Percentiles rank a stretch among this genome's conserved stretches.
phyloP scores from a whole-genome alignment of 35 echinoderm and acorn worm species.

The Chiridota heheva region DNA sequence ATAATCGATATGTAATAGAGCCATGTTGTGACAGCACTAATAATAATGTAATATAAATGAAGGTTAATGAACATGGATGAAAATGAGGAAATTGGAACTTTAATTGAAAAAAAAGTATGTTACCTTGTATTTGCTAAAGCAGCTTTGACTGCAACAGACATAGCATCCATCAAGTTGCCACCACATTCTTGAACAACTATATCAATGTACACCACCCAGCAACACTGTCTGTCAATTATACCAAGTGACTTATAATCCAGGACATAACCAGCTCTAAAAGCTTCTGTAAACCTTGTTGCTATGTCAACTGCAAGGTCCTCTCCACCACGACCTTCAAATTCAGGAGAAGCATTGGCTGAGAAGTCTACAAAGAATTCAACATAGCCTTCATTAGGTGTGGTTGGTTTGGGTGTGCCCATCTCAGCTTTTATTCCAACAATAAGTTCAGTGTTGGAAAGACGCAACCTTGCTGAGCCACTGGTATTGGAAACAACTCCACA shows the following conservation, averaged over 20 bases:
- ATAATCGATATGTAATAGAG: too few relatives aligned
- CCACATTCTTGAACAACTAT: conserved; percentile 97
- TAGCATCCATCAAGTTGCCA: conserved; percentile 94
- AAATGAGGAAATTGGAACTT: too few relatives aligned
- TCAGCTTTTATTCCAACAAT: conserved; percentile 95
- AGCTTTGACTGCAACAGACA: conserved; percentile 88
- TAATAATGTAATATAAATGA: too few relatives aligned
- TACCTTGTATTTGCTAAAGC: conserved; percentile 94
- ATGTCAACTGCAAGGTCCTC: conserved; percentile 86
- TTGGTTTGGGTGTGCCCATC: conserved; percentile 79
- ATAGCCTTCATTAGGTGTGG: conserved; percentile 52
- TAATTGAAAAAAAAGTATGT: not conserved
- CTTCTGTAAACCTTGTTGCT: conserved; percentile 59
- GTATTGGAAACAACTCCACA: conserved; percentile 97
- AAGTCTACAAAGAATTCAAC: conserved; percentile 98
- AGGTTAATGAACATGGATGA: too few relatives aligned
- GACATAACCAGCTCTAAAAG: conserved; percentile 58
- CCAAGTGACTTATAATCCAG: conserved; percentile 79
- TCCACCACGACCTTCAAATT: conserved; percentile 94
- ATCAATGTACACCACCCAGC: conserved; percentile 94
- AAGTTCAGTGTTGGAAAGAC: conserved; percentile 82
- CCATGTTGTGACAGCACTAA: too few relatives aligned
- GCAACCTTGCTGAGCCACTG: conserved; percentile 89
- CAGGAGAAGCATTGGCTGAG: conserved; percentile 94
- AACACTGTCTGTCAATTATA: conserved; percentile 70